Evolutionary conservation across 1,140 invertebrate genomes (phyloP).

Genomic region (Brachionus koreanus): DNA sequence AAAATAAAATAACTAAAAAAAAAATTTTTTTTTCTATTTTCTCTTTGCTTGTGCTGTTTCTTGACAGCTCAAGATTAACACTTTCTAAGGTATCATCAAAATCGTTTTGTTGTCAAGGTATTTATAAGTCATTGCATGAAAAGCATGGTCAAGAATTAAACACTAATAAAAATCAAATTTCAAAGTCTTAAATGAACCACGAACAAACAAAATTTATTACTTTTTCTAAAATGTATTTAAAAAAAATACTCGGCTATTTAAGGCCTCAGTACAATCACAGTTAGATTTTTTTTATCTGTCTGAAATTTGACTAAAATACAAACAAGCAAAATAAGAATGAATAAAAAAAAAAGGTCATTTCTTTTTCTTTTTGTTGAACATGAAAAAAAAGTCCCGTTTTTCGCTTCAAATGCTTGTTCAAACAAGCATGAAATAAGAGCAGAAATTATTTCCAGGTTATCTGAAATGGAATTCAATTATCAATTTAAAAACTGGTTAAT

Average conservation of each 20-base stretch:
- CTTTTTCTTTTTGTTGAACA: not conserved
- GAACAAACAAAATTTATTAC: constrained; percentile 36
- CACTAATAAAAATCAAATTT: constrained; percentile 16
- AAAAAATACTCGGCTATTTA: not conserved
- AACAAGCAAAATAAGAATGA: not conserved
- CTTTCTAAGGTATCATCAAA: not conserved
- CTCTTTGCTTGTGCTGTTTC: not conserved
- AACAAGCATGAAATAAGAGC: constrained; percentile 23
- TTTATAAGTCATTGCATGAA: not conserved
- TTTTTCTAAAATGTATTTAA: not conserved
- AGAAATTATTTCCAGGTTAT: constrained; percentile 21
- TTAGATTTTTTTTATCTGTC: constrained; percentile 7
- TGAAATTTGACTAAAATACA: constrained; percentile 13
- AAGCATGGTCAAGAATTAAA: constrained; percentile 33
- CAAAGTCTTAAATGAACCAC: constrained; percentile 24
- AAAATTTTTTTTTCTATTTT: not conserved
- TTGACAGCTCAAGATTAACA: not conserved
- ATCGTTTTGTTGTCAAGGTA: constrained; percentile 32
- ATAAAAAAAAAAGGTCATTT: not conserved
- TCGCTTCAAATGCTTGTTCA: not conserved
- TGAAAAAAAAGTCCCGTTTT: not conserved
- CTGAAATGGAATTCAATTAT: constrained; percentile 13
- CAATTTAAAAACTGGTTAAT: constrained; percentile 13
- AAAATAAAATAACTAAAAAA: not conserved
- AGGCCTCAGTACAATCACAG: not conserved